Percentiles rank a stretch among this genome's conserved stretches.
These are phyloP conservation scores for Latrodectus hesperus DNA, from an alignment of 2,888 invertebrate genomes.

Conservation along the genomic window DNA sequence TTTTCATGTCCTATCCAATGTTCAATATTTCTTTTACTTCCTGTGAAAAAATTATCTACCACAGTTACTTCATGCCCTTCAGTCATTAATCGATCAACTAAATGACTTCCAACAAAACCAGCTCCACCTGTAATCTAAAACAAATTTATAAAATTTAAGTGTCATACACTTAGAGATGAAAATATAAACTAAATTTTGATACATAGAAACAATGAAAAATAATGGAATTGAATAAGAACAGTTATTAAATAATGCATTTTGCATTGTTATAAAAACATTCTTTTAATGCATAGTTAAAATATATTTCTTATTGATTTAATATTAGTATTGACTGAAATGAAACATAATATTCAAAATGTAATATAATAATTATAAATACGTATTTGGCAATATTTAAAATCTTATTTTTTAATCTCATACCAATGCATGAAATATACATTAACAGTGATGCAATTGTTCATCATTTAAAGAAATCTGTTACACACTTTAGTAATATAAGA, in stretches of 20 bases:
- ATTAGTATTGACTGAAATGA: too few relatives aligned
- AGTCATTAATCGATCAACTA: constrained; percentile 95
- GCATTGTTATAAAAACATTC: too few relatives aligned
- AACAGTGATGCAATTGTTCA: too few relatives aligned
- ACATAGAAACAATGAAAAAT: background rate
- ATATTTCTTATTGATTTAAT: too few relatives aligned
- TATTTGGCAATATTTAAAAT: too few relatives aligned
- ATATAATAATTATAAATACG: too few relatives aligned
- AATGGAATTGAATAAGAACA: background rate
- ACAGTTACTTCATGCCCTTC: constrained; percentile 97
- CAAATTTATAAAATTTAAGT: constrained; percentile 3
- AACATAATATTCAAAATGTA: too few relatives aligned
- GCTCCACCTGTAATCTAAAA: constrained; percentile 93
- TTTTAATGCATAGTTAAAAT: too few relatives aligned
- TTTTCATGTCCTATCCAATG: constrained; percentile 99
- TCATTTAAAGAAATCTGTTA: too few relatives aligned
- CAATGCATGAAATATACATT: too few relatives aligned
- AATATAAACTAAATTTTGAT: background rate
- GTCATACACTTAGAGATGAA: background rate
- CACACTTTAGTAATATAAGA: too few relatives aligned
- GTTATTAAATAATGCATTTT: background rate
- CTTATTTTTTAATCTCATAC: too few relatives aligned
- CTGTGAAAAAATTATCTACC: constrained; percentile 98
- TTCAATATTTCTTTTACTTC: constrained; percentile 95
- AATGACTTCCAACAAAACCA: constrained; percentile 99